Percentiles rank a stretch among this genome's conserved stretches.
Evolutionary conservation across 2,888 invertebrate genomes (phyloP).

Genomic region (Eubasilissa splendida): DNA sequence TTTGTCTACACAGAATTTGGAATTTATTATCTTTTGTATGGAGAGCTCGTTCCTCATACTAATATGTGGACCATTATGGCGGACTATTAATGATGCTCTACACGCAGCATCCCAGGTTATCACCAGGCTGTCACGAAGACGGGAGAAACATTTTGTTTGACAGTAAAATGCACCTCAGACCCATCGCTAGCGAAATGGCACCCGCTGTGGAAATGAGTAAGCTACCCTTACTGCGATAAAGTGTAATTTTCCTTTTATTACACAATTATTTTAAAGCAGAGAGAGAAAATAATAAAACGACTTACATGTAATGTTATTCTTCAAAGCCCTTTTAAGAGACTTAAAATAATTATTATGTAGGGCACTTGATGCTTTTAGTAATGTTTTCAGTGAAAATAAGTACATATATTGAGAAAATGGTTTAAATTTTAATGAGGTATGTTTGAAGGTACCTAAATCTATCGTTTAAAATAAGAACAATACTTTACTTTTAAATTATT

Average conservation of each 20-base stretch:
- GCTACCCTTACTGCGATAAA: conserved; percentile 2
- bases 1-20: neutral
- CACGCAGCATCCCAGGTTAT: conserved; percentile 30
- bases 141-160: conserved; percentile 26
- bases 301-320: too few species aligned
- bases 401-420: too few species aligned
- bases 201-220: neutral
- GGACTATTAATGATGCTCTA: conserved; percentile 34
- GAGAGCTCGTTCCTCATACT: conserved; percentile 1
- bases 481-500: too few species aligned
- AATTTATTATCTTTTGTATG: conserved; percentile 19
- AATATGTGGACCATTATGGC: neutral
- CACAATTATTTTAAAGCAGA: too few species aligned
- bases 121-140: neutral
- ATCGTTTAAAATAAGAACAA: too few species aligned
- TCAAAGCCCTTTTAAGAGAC: too few species aligned
- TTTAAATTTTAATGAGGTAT: too few species aligned
- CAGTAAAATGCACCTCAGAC: conserved; percentile 34
- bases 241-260: neutral
- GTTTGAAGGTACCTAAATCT: too few species aligned
- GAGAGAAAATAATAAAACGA: too few species aligned
- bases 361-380: too few species aligned
- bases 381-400: too few species aligned
- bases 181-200: neutral
- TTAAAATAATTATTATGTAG: too few species aligned